Percentiles rank a stretch among this genome's conserved stretches.
Conservation (phyloP, 2,113 vertebrate genomes). For the Ochotona curzoniae region DNA sequence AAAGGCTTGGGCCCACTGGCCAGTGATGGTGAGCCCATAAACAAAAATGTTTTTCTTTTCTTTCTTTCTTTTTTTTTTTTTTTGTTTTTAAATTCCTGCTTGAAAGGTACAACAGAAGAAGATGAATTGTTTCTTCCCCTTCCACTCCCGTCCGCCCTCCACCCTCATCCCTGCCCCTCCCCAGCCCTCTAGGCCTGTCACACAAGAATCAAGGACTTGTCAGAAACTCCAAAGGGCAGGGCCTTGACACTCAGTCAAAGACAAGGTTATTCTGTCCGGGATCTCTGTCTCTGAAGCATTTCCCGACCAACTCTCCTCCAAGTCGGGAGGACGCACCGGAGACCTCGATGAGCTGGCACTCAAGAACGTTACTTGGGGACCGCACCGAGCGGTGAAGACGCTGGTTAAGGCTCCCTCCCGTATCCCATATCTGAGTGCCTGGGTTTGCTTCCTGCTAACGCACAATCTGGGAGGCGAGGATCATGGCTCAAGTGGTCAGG, state of each 20-base stretch:
- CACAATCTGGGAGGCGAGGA: too few relatives aligned
- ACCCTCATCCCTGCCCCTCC: too few relatives aligned
- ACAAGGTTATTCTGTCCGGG: conserved; percentile 41
- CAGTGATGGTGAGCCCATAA: conserved; percentile 59
- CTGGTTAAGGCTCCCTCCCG: too few relatives aligned
- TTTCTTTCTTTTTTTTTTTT: neutral
- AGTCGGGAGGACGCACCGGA: conserved; percentile 60
- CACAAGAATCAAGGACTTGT: conserved; percentile 56
- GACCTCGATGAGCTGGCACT: conserved; percentile 58
- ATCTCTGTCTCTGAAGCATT: conserved; percentile 58
- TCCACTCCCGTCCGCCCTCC: too few relatives aligned
- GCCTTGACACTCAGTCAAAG: conserved; percentile 58
- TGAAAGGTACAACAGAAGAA: conserved; percentile 66
- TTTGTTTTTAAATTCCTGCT: neutral
- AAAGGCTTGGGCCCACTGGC: conserved; percentile 45
- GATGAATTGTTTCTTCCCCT: conserved; percentile 16
- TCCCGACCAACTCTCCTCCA: conserved; percentile 66
- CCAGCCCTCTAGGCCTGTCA: neutral
- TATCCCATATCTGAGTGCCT: too few relatives aligned
- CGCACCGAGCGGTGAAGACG: too few relatives aligned
- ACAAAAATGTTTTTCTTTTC: conserved; percentile 50
- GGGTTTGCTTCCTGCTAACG: too few relatives aligned
- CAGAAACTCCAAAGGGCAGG: conserved; percentile 52
- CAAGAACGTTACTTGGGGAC: neutral
- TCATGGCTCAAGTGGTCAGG: too few relatives aligned